phyloP scores from a whole-genome alignment of 2,113 vertebrate species.

The Onychostruthus taczanowskii region DNA sequence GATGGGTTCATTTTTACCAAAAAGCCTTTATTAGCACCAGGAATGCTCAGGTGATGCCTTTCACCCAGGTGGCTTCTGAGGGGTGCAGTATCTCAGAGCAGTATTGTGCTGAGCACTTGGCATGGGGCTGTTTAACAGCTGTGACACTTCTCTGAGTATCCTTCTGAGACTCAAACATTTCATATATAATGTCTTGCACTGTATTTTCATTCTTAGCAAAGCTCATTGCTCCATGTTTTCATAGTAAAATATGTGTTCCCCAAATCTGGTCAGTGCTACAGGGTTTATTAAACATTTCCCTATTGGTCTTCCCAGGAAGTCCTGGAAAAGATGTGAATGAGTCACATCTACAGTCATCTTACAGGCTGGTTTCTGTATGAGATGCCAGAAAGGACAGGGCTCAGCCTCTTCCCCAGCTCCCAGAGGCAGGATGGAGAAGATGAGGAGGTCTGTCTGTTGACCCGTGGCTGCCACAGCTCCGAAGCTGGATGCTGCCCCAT shows the following conservation, averaged over 20 bases:
- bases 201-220: neutral
- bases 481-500: fast-evolving
- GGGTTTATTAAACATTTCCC: neutral
- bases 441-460: neutral
- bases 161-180: neutral
- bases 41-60: neutral
- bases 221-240: neutral
- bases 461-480: fast-evolving
- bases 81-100: neutral
- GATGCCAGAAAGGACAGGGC: neutral
- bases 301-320: neutral
- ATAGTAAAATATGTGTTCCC: neutral
- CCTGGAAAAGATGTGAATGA: fast-evolving
- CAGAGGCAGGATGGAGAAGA: neutral
- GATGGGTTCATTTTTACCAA: neutral
- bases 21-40: neutral
- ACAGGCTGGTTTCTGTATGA: fast-evolving
- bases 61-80: neutral
- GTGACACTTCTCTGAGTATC: neutral
- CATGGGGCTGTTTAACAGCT: neutral
- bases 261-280: neutral
- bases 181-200: neutral
- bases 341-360: neutral
- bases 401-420: neutral
- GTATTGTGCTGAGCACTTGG: neutral